Base-by-base conservation (phyloP, 2,113 vertebrate genomes). In the Cinclus cinclus region DNA sequence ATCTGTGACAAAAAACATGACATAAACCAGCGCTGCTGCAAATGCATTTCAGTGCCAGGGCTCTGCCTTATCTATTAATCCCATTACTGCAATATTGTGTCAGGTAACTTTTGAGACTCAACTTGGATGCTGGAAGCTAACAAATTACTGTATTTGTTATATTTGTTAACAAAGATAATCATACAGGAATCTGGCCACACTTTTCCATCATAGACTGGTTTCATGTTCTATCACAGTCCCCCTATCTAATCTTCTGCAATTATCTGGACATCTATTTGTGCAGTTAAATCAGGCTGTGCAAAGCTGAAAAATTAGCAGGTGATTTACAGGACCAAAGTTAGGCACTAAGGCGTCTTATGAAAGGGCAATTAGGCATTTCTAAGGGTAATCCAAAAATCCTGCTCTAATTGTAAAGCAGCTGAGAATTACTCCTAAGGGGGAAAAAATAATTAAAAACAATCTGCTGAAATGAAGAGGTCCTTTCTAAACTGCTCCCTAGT, bases 301-400 rank as follows among this genome's bases (percentile, higher is more conserved):
- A 95, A 94, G 80, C 68, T 84, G 73, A 96, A 94, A 95, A 96
- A 92, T 94, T 83, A 94, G 60, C 64, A 78, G 68, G 76, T 87
- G 68, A 89, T 92, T 95, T 89, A 83, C 73, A 55, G 73, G 74
- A 74, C 67, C 73, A 74, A 84, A 94, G 76, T 81, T 69, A 83
- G 87, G 63, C 19, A 80, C 46, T 76, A 79, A 86, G 83, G 55
- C 17, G 0, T n/a, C 37, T 86, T 80, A 69, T 2, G 73, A 83
- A 92, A 90, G 46, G 49, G 60, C 46, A 79, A 30, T 31, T 56
- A 83, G 46, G 37, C 73, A 58, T 31, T 77, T 80, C 55, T 64
- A 90, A 83, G 49, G 7, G 25, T 55, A 90, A 96, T 77, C 33
- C 68, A 94, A 83, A 96, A 88, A 83, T 83, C 75, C 71, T 89